Evolutionary conservation across 2,888 invertebrate genomes (phyloP), one percentile per base, ranked within the genome.

Genomic region (Cinara cedri): DNA sequence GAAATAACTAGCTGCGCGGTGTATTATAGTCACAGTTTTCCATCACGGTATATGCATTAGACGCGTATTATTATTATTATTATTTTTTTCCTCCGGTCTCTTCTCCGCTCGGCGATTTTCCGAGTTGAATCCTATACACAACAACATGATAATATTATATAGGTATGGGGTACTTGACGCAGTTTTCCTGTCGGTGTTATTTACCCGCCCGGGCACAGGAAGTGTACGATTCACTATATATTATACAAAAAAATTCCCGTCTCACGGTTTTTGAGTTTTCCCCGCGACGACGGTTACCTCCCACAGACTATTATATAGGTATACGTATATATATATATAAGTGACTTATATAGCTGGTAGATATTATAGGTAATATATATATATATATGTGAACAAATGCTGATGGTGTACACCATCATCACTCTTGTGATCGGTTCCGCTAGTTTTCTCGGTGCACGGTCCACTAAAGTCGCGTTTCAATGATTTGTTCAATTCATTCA

Each of bases 391-490:
- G 65, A 65, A 63, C 75, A 63, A 75, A 75, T 65, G 63, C 75
- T 4, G 62, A 24, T 46, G 13, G 46, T 72, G 8, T 24, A 54
- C 55, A 55, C 44, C 74, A 24, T 65, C n/a, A 21, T 21, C 19
- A 4, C 51, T 63, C 44, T 46, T 57, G 49, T 44, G 57, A 76
- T 76, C 68, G 76, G 76, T 76, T 76, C 76, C 76, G 76, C 76
- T 68, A 55, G 76, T 76, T 76, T 76, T 68, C 76, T 68, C 66
- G 65, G 75, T 75, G n/a, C 75, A 75, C 75, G 75, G 75, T 76
- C 68, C 68, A 68, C 68, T 68, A 68, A 57, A 76, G 55, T 68
- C 76, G n/a, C 76, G n/a, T 76, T 76, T 68, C 75, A 55, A 75
- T 55, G 75, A 75, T 68, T 76, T 57, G 57, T 76, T 76, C 76